Evolutionary conservation across 2,888 invertebrate genomes (phyloP).

Genomic region (Conops quadrifasciatus): DNA sequence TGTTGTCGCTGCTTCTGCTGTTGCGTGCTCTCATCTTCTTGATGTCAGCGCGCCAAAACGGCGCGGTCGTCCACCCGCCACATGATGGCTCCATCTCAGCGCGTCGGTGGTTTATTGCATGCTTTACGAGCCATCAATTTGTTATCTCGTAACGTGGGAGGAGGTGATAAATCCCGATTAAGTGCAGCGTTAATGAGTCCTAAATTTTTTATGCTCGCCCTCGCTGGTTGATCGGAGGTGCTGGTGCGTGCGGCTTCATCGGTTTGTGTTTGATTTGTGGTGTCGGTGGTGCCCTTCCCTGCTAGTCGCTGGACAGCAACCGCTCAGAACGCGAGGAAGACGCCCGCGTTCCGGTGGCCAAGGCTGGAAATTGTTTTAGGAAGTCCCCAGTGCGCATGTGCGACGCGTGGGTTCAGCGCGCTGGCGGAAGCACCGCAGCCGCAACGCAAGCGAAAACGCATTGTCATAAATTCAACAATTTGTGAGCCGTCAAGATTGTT

Average conservation of each 20-base stretch:
- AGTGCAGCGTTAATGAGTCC: conserved; percentile 55
- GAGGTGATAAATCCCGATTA: conserved; percentile 59
- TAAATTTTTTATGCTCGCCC: conserved; percentile 40
- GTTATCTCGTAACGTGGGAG: conserved; percentile 51
- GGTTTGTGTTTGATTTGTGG: neutral
- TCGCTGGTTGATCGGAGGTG: neutral
- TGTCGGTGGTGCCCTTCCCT: neutral
- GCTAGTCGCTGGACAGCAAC: conserved; percentile 12
- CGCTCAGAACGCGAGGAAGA: neutral
- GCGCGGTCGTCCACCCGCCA: too few species aligned
- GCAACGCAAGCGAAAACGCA: conserved; percentile 13
- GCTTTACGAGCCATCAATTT: conserved; percentile 32
- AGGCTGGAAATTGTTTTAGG: conserved; percentile 25
- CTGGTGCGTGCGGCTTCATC: neutral
- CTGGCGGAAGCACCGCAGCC: conserved; percentile 32
- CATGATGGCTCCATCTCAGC: conserved; percentile 21
- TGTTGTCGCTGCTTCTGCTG: neutral
- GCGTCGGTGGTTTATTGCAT: neutral
- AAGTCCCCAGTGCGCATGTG: conserved; percentile 45
- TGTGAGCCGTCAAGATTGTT: conserved; percentile 41
- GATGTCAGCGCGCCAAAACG: too few species aligned
- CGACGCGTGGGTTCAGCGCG: conserved; percentile 51
- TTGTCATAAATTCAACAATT: conserved; percentile 55
- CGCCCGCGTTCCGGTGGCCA: neutral
- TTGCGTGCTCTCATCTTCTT: too few species aligned